Percentiles rank a stretch among this genome's conserved stretches.
Conservation (phyloP, 1,140 invertebrate species). For the Drosophila chauvacae region DNA sequence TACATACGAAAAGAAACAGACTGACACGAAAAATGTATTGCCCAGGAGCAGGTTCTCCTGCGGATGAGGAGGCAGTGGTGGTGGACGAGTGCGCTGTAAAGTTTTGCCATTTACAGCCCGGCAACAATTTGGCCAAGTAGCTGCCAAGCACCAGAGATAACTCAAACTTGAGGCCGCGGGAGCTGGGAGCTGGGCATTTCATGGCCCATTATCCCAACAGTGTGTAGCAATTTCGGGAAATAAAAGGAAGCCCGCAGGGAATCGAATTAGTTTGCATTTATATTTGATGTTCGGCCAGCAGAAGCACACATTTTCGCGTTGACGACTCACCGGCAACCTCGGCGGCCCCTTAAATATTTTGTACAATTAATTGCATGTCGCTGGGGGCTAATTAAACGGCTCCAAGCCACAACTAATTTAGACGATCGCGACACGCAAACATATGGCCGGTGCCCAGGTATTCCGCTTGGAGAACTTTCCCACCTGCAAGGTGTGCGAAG, state of each 20-base stretch:
- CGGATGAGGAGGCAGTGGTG: background rate
- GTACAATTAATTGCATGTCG: constrained; percentile 27
- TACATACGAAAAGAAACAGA: constrained; percentile 43
- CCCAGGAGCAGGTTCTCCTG: constrained; percentile 9
- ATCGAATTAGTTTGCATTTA: constrained; percentile 64
- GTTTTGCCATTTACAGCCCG: constrained; percentile 58
- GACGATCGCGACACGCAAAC: constrained; percentile 35
- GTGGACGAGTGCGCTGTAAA: constrained; percentile 28
- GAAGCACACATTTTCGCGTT: constrained; percentile 5
- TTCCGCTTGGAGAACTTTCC: constrained; percentile 9
- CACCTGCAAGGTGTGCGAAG: constrained; percentile 49
- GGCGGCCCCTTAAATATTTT: constrained; percentile 20
- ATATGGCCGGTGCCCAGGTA: background rate
- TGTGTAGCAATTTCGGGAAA: constrained; percentile 63
- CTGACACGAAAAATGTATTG: constrained; percentile 65
- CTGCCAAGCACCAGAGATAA: constrained; percentile 60
- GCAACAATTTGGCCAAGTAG: constrained; percentile 76
- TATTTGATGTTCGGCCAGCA: constrained; percentile 27
- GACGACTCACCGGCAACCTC: constrained; percentile 7
- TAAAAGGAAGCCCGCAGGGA: constrained; percentile 41
- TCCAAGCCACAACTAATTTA: constrained; percentile 8
- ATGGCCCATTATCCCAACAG: constrained; percentile 72
- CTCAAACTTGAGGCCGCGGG: constrained; percentile 44
- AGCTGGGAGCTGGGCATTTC: constrained; percentile 34
- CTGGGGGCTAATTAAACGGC: constrained; percentile 34